These are phyloP conservation scores for Myiotriccus ornatus DNA, from an alignment of 2,797 vertebrate genomes.

Conservation along the genomic window DNA sequence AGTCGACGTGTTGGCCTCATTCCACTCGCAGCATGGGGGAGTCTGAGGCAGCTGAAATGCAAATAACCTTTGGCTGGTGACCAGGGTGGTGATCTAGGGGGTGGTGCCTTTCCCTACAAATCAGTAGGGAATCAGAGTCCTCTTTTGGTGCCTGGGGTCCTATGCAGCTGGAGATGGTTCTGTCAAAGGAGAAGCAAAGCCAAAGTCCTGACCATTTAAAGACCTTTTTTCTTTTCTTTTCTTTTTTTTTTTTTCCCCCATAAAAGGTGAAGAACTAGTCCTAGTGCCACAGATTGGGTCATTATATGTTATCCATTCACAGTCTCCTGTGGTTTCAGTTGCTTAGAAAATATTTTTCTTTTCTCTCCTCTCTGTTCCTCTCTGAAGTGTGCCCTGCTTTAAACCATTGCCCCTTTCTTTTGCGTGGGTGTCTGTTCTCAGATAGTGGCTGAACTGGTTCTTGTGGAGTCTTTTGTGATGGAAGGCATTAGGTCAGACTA, in stretches of 20 bases:
- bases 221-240: background rate
- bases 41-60: background rate
- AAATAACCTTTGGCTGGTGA: constrained; percentile 31
- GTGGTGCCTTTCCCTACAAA: background rate
- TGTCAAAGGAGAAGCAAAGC: background rate
- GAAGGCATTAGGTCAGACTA: constrained; percentile 15
- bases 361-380: constrained; percentile 12
- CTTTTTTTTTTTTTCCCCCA: background rate
- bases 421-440: background rate
- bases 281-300: constrained; percentile 9
- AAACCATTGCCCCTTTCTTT: constrained; percentile 11
- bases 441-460: background rate
- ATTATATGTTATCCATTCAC: background rate
- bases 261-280: constrained; percentile 11
- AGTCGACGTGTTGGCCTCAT: background rate
- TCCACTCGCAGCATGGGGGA: constrained; percentile 9
- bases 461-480: background rate
- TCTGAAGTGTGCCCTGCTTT: background rate
- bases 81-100: constrained; percentile 21
- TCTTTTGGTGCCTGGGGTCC: background rate
- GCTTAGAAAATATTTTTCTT: constrained; percentile 12
- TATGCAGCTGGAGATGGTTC: background rate
- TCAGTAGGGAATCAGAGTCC: background rate
- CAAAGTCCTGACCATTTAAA: background rate
- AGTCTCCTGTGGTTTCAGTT: constrained; percentile 15